Conservation (phyloP, 2,797 vertebrate genomes). For the Chiropotes sagulatus region DNA sequence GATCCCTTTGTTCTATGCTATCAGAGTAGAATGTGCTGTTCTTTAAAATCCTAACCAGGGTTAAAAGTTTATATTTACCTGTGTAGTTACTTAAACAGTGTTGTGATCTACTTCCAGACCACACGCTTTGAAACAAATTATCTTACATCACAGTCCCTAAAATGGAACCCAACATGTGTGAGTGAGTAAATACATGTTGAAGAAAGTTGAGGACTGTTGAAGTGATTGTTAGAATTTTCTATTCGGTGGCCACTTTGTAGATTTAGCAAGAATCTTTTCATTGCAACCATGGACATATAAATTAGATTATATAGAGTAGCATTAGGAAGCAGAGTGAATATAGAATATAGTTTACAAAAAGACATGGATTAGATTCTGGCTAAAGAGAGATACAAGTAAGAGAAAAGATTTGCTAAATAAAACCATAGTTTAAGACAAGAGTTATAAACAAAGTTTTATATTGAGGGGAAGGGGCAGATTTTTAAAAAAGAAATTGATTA, state of each 20-base stretch:
- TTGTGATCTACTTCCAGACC: not conserved
- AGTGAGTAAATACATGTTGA: not conserved
- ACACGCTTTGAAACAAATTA: not conserved
- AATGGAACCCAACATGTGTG: not conserved
- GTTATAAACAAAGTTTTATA: not conserved
- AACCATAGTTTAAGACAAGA: not conserved
- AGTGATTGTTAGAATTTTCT: not conserved
- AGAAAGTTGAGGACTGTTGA: not conserved
- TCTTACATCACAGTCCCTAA: not conserved
- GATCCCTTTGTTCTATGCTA: not conserved
- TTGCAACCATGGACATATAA: not conserved
- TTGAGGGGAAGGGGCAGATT: not conserved
- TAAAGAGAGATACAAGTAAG: not conserved
- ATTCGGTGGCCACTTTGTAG: not conserved
- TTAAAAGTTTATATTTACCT: not conserved
- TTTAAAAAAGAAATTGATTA: not conserved
- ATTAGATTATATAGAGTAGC: not conserved
- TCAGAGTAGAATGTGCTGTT: not conserved
- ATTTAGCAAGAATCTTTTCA: not conserved
- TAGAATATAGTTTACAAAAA: not conserved
- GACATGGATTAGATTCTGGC: not conserved
- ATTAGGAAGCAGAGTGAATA: not conserved
- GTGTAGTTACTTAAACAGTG: not conserved
- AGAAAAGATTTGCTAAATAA: not conserved
- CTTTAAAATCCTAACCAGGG: not conserved